Evolutionary conservation across 2,888 invertebrate genomes (phyloP).

Genomic region (Thymelicus acteon): DNA sequence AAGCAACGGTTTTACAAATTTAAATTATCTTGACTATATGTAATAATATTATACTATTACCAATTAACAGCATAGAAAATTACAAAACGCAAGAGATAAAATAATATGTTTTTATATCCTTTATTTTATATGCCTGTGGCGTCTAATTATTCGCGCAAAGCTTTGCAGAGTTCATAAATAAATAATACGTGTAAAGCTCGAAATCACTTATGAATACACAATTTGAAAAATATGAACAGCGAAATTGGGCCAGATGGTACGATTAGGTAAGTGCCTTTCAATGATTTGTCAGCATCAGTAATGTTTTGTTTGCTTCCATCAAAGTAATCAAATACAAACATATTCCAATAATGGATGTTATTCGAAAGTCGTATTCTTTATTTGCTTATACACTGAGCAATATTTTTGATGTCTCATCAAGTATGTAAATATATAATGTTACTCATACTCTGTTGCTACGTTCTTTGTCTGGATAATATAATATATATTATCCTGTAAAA

Average conservation of each 20-base stretch:
- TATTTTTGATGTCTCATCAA: conserved; percentile 23
- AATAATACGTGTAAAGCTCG: not conserved
- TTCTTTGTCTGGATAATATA: too few relatives aligned
- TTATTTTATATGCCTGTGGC: too few relatives aligned
- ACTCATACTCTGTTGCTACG: too few relatives aligned
- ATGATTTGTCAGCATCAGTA: conserved; percentile 12
- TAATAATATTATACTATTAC: too few relatives aligned
- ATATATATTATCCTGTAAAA: too few relatives aligned
- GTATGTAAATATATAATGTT: conserved; percentile 15
- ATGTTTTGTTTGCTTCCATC: conserved; percentile 22
- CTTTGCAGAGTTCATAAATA: not conserved
- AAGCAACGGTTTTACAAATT: too few relatives aligned
- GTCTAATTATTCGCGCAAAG: too few relatives aligned
- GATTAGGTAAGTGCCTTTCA: not conserved
- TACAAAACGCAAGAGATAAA: too few relatives aligned
- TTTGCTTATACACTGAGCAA: conserved; percentile 17
- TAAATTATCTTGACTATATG: too few relatives aligned
- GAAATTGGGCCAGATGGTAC: not conserved
- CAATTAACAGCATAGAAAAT: too few relatives aligned
- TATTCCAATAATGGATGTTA: conserved; percentile 26
- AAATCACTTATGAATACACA: not conserved
- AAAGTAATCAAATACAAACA: conserved; percentile 24
- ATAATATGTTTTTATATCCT: too few relatives aligned
- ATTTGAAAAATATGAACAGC: not conserved
- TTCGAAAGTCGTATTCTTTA: conserved; percentile 19